Conservation (phyloP, 2,797 vertebrate species). For the Zenarchopterus dispar region DNA sequence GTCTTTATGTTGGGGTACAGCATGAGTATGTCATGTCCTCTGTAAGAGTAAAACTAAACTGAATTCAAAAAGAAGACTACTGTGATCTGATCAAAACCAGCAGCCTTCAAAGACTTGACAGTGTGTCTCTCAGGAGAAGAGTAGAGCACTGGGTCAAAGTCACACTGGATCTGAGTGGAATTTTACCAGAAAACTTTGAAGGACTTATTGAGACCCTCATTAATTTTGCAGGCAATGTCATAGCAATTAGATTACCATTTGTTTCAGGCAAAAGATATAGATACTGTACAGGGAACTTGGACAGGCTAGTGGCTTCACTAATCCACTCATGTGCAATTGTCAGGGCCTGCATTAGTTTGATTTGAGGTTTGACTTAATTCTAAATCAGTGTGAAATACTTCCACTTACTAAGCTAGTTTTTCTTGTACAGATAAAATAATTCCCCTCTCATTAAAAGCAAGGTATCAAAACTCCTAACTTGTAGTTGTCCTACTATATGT, state of each 20-base stretch:
- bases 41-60: constrained; percentile 54
- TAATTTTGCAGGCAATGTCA: constrained; percentile 40
- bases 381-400: no score
- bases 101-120: constrained; percentile 55
- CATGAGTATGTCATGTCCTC: constrained; percentile 42
- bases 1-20: constrained; percentile 29
- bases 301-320: background rate
- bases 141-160: constrained; percentile 33
- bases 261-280: constrained; percentile 40
- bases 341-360: no score
- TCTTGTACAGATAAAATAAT: no score
- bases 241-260: constrained; percentile 58
- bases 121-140: constrained; percentile 46
- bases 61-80: constrained; percentile 56
- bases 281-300: constrained; percentile 3
- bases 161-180: constrained; percentile 54
- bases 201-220: constrained; percentile 48
- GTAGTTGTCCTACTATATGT: no score
- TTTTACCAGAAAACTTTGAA: constrained; percentile 56
- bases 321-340: no score
- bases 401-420: no score
- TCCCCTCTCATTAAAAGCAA: no score
- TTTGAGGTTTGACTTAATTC: no score
- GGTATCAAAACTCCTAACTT: no score
- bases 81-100: constrained; percentile 67